Percentiles rank a stretch among this genome's conserved stretches.
Conservation (phyloP, 2,888 invertebrate genomes). For the Agrypnus murinus region DNA sequence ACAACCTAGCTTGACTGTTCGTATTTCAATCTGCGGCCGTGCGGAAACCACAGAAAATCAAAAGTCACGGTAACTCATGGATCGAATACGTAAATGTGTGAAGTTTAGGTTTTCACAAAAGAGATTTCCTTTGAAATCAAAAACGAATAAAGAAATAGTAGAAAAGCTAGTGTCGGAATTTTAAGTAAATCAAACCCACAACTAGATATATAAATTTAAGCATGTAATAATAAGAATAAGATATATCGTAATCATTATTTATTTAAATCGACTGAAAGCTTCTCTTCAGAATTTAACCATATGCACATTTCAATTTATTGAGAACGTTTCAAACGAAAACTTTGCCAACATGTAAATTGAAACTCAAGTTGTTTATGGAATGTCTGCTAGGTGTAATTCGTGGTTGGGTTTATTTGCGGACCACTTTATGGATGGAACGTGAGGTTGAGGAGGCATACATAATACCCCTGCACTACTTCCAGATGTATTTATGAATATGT, state of each 20-base stretch:
- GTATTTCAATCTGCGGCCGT: slow-evolving; percentile 19
- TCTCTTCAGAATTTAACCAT: no score
- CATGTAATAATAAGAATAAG: no score
- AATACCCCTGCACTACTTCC: background rate
- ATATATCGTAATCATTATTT: no score
- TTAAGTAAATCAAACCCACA: no score
- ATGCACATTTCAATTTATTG: slow-evolving; percentile 4
- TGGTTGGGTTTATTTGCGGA: slow-evolving; percentile 24
- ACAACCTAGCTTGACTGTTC: slow-evolving; percentile 25
- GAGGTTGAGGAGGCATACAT: slow-evolving; percentile 7
- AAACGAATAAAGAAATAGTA: no score
- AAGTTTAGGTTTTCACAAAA: background rate
- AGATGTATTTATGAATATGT: background rate
- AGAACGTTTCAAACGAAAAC: slow-evolving; percentile 12
- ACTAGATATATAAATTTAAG: no score
- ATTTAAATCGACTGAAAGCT: no score
- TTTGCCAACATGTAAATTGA: slow-evolving; percentile 6
- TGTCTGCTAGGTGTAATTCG: slow-evolving; percentile 26
- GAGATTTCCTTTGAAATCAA: background rate
- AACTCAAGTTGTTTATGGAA: slow-evolving; percentile 27
- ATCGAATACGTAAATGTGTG: slow-evolving; percentile 4
- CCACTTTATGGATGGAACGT: slow-evolving; percentile 29
- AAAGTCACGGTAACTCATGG: slow-evolving; percentile 13
- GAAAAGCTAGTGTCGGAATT: no score
- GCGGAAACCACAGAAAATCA: slow-evolving; percentile 27